These are phyloP conservation scores for Pyrrhia umbra DNA, from an alignment of 2,888 invertebrate genomes.

Conservation along the genomic window DNA sequence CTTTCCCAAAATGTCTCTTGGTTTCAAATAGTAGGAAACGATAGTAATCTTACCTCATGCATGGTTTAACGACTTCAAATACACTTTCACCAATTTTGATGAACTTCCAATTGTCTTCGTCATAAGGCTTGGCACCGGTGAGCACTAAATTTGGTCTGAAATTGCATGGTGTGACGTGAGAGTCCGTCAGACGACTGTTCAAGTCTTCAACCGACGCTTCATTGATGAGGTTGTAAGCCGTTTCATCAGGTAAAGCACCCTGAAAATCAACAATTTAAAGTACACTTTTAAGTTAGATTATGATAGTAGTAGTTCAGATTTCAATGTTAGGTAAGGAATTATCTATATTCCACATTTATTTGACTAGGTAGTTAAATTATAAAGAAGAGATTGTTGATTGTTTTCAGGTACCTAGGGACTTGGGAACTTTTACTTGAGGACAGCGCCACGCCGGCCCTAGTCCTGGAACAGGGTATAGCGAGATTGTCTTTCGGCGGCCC, in stretches of 20 bases:
- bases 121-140: constrained; percentile 89
- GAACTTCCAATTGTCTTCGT: constrained; percentile 93
- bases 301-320: too few relatives aligned
- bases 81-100: constrained; percentile 92
- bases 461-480: too few relatives aligned
- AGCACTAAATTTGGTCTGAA: constrained; percentile 94
- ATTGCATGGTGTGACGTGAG: constrained; percentile 84
- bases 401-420: too few relatives aligned
- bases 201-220: constrained; percentile 92
- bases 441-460: too few relatives aligned
- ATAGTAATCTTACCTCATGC: constrained; percentile 86
- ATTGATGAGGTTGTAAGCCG: constrained; percentile 92
- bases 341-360: too few relatives aligned
- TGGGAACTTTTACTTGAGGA: too few relatives aligned
- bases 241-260: constrained; percentile 92
- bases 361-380: too few relatives aligned
- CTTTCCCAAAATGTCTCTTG: too few relatives aligned
- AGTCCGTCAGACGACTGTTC: constrained; percentile 89
- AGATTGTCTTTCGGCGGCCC: too few relatives aligned
- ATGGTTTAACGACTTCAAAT: constrained; percentile 92
- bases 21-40: too few relatives aligned
- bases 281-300: background rate
- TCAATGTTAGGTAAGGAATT: too few relatives aligned
- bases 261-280: constrained; percentile 64
- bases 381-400: too few relatives aligned